phyloP scores from a whole-genome alignment of 2,888 invertebrate species.

The Chrysolina americana region DNA sequence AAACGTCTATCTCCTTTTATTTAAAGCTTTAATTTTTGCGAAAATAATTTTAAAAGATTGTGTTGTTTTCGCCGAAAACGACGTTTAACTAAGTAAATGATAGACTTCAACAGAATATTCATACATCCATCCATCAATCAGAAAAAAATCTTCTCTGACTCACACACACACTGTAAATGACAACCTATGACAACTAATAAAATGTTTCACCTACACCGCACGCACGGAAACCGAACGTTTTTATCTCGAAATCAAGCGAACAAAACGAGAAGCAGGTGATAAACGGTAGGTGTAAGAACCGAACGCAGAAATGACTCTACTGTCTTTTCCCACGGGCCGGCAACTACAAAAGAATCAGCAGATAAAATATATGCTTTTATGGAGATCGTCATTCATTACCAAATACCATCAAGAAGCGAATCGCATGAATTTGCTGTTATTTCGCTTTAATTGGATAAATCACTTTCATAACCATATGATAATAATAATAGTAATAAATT shows the following conservation, averaged over 20 bases:
- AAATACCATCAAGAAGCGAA: conserved; percentile 6
- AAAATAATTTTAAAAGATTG: no score
- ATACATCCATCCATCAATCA: no score
- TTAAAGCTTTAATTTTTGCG: no score
- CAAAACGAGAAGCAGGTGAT: conserved; percentile 27
- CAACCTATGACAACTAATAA: conserved; percentile 1
- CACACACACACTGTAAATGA: neutral
- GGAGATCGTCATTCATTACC: conserved; percentile 25
- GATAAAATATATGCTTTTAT: conserved; percentile 30
- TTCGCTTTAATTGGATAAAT: conserved; percentile 7
- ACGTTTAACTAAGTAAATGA: no score
- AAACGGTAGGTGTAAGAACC: conserved; percentile 28
- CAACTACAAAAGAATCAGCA: conserved; percentile 20
- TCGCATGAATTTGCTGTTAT: neutral
- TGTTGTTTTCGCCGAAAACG: no score
- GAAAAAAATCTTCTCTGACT: no score
- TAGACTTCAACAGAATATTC: no score
- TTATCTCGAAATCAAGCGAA: conserved; percentile 22
- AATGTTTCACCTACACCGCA: neutral
- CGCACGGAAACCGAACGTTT: neutral
- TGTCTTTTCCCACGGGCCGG: conserved; percentile 31
- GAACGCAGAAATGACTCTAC: conserved; percentile 20
- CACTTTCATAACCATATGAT: neutral
- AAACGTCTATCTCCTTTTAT: no score
- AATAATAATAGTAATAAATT: no score